Evolutionary conservation across 2,888 invertebrate genomes (phyloP).

Genomic region (Stenchaetothrips biformis): DNA sequence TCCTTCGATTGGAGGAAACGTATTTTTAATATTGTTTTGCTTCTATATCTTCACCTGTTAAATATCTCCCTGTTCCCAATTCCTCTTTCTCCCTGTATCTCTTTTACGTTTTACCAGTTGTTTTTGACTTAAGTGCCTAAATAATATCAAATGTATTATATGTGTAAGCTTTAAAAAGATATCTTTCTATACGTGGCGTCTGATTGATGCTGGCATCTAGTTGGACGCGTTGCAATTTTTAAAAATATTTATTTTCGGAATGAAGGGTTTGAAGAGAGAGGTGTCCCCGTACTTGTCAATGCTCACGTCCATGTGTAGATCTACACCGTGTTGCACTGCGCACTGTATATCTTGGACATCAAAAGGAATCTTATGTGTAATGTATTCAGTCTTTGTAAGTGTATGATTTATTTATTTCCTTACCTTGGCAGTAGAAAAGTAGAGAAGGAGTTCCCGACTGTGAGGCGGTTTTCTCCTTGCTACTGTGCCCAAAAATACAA

Average conservation of each 20-base stretch:
- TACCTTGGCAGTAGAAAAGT: not conserved
- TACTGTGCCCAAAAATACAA: not conserved
- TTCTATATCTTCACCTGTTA: not conserved
- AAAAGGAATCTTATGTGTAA: not conserved
- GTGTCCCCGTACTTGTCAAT: not conserved
- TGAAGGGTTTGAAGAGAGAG: not conserved
- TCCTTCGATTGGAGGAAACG: not conserved
- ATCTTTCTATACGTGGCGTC: conserved; percentile 5
- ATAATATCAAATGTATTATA: not conserved
- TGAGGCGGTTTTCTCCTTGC: not conserved
- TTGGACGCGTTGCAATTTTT: conserved; percentile 16
- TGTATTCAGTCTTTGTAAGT: not conserved
- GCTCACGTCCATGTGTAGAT: conserved; percentile 1
- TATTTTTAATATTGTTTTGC: not conserved
- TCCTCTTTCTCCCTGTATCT: conserved; percentile 20
- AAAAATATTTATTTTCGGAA: conserved; percentile 14
- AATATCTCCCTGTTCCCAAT: conserved; percentile 2
- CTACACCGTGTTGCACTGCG: not conserved
- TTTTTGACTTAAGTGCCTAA: conserved; percentile 11
- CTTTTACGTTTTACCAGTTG: not conserved
- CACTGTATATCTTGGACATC: not conserved
- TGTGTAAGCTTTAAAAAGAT: not conserved
- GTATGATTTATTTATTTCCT: not conserved
- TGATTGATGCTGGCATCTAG: conserved; percentile 18
- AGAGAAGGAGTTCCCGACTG: not conserved